Conservation (phyloP, 2,888 invertebrate species). For the Drosophila anceps region DNA sequence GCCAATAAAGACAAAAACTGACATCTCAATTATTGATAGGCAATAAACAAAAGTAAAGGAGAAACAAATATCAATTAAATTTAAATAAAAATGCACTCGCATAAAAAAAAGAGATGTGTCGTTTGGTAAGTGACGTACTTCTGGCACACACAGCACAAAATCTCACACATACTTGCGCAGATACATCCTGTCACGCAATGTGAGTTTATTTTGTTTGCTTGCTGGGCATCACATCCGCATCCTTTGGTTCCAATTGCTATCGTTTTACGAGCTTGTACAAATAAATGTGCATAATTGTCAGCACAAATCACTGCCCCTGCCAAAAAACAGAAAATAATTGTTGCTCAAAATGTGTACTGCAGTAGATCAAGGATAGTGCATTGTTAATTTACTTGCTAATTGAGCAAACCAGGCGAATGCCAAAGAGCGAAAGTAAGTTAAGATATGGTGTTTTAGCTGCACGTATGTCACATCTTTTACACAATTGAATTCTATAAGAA, state of each 20-base stretch:
- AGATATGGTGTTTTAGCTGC: no score
- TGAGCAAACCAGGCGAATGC: conserved; percentile 23
- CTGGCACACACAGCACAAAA: conserved; percentile 12
- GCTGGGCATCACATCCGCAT: conserved; percentile 42
- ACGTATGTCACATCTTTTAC: no score
- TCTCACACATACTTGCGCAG: conserved; percentile 7
- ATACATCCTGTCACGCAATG: conserved; percentile 63
- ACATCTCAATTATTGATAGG: conserved; percentile 35
- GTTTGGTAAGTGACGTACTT: conserved; percentile 63
- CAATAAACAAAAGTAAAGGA: conserved; percentile 4
- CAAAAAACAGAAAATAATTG: not conserved
- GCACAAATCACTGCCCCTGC: conserved; percentile 52
- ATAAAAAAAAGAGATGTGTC: conserved; percentile 60
- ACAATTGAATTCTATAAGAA: no score
- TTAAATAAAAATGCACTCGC: conserved; percentile 74
- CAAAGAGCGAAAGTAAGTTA: not conserved
- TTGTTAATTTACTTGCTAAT: conserved; percentile 66
- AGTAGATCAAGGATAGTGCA: conserved; percentile 32
- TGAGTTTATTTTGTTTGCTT: conserved; percentile 62
- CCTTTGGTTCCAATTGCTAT: conserved; percentile 24
- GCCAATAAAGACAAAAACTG: conserved; percentile 15
- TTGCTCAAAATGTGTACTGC: conserved; percentile 10
- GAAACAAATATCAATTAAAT: conserved; percentile 67
- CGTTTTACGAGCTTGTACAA: conserved; percentile 49
- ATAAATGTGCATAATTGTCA: conserved; percentile 73